phyloP scores from a whole-genome alignment of 1,140 invertebrate genomes.

The Cyphomyrmex costatus region DNA sequence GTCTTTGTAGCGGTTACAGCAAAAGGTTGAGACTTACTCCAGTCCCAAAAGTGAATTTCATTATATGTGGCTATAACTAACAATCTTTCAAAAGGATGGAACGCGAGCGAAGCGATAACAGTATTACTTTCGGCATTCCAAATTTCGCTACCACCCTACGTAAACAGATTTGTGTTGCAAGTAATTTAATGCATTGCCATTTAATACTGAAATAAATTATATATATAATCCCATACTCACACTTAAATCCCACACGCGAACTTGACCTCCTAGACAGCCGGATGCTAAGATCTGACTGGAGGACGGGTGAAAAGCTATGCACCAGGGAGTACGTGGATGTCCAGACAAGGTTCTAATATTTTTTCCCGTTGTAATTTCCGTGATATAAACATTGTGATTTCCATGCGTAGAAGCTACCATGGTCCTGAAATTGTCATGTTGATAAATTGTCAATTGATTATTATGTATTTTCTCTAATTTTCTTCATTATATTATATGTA shows the following conservation, averaged over 20 bases:
- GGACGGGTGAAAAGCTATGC: slow-evolving; percentile 95
- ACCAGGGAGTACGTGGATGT: slow-evolving; percentile 97
- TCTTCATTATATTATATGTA: neutral
- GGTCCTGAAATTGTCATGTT: slow-evolving; percentile 87
- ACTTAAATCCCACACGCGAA: slow-evolving; percentile 96
- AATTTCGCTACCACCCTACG: slow-evolving; percentile 94
- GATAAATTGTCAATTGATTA: too few relatives aligned
- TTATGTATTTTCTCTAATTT: slow-evolving; percentile 35
- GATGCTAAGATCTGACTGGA: slow-evolving; percentile 94
- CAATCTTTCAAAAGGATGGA: slow-evolving; percentile 94
- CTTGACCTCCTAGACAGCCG: slow-evolving; percentile 96
- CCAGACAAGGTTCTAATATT: slow-evolving; percentile 93
- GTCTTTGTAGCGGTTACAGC: slow-evolving; percentile 90
- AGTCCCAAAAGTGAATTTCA: slow-evolving; percentile 96
- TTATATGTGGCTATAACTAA: slow-evolving; percentile 95
- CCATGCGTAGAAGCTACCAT: slow-evolving; percentile 96
- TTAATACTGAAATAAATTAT: neutral
- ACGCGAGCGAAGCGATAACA: slow-evolving; percentile 94
- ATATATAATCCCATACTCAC: slow-evolving; percentile 87
- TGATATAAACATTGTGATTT: slow-evolving; percentile 97
- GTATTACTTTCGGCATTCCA: slow-evolving; percentile 91
- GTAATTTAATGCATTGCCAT: neutral
- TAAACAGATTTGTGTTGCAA: slow-evolving; percentile 40
- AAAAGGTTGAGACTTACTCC: slow-evolving; percentile 93
- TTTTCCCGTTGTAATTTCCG: slow-evolving; percentile 92